Evolutionary conservation across 2,113 vertebrate genomes (phyloP).

Genomic region (Sebastes schlegelii): DNA sequence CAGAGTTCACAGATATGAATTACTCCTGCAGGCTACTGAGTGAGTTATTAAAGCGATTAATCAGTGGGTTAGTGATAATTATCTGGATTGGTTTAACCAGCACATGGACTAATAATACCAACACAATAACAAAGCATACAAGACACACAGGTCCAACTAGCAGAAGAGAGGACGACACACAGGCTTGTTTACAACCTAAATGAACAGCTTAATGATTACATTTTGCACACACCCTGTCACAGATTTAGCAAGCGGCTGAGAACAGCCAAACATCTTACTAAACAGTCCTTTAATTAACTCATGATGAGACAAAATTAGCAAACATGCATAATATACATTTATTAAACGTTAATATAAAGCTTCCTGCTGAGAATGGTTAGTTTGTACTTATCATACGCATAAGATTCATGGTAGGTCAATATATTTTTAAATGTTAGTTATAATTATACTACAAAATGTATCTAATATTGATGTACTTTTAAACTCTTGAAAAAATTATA

Average conservation of each 20-base stretch:
- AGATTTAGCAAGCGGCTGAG: neutral
- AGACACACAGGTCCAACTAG: neutral
- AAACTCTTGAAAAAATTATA: neutral
- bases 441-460: neutral
- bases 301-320: neutral
- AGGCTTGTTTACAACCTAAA: neutral
- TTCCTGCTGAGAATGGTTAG: neutral
- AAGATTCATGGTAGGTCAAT: neutral
- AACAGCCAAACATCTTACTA: neutral
- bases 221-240: too few species aligned
- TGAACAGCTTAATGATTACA: neutral
- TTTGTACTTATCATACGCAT: neutral
- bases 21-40: neutral
- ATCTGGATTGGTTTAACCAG: neutral
- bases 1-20: neutral
- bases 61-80: neutral
- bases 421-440: neutral
- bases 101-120: neutral
- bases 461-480: neutral
- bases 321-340: conserved; percentile 12
- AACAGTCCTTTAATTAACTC: neutral
- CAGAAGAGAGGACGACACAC: neutral
- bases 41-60: neutral
- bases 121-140: conserved; percentile 2
- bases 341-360: conserved; percentile 6